These are phyloP conservation scores for Bungarus multicinctus DNA, from an alignment of 2,113 vertebrate species.

Conservation along the genomic window DNA sequence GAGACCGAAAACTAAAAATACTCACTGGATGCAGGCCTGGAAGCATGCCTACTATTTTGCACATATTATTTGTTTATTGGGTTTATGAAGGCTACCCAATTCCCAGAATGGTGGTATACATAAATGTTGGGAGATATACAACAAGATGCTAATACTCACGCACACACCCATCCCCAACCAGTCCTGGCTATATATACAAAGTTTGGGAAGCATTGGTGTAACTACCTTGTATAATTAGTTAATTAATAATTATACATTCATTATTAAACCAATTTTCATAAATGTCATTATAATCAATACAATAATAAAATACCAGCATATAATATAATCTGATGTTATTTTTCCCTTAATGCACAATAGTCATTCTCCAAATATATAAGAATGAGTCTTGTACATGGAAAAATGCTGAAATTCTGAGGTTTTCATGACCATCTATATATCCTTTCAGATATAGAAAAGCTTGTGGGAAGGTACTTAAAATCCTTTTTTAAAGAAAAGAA, in stretches of 20 bases:
- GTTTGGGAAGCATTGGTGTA: background rate
- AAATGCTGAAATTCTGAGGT: background rate
- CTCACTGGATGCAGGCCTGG: background rate
- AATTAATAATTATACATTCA: background rate
- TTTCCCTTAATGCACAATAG: background rate
- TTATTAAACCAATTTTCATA: background rate
- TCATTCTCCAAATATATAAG: background rate
- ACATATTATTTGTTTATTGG: background rate
- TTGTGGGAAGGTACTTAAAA: background rate
- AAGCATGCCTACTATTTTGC: background rate
- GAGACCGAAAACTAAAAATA: background rate
- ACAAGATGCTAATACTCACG: background rate
- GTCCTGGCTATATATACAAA: background rate
- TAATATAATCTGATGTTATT: slow-evolving; percentile 11
- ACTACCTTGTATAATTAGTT: background rate
- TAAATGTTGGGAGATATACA: background rate
- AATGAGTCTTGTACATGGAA: background rate
- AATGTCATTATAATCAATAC: background rate
- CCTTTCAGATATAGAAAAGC: background rate
- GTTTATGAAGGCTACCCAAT: background rate
- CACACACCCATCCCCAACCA: background rate
- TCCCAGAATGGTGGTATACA: background rate
- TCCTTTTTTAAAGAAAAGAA: background rate
- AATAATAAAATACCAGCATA: background rate
- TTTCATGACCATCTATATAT: background rate